These are phyloP conservation scores for Leistus spinibarbis DNA, from an alignment of 2,888 invertebrate species.

Conservation along the genomic window DNA sequence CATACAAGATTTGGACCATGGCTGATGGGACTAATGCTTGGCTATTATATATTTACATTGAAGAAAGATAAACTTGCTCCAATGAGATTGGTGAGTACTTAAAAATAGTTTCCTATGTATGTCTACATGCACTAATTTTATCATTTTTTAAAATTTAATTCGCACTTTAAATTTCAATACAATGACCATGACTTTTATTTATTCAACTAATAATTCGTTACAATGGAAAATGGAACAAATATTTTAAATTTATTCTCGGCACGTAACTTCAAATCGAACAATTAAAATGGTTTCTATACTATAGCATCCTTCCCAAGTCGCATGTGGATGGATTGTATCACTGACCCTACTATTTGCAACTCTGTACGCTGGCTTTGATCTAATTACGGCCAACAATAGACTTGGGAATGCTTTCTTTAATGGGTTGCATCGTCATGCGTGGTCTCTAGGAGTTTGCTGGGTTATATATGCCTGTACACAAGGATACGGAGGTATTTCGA, in stretches of 20 bases:
- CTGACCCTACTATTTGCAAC: neutral
- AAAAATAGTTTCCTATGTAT: too few species aligned
- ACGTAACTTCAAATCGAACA: too few species aligned
- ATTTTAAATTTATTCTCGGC: too few species aligned
- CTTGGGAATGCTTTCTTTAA: neutral
- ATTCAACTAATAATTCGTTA: too few species aligned
- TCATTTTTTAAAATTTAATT: too few species aligned
- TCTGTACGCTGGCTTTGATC: neutral
- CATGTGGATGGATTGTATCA: neutral
- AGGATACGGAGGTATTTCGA: constrained; percentile 40
- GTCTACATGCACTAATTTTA: too few species aligned
- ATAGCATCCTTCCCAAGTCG: constrained; percentile 1
- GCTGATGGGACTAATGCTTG: constrained; percentile 1
- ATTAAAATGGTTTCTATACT: neutral
- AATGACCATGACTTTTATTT: too few species aligned
- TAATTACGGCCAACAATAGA: neutral
- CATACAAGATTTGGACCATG: constrained; percentile 6
- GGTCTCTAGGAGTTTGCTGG: constrained; percentile 41
- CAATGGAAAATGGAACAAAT: too few species aligned
- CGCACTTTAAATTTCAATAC: too few species aligned
- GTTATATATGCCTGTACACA: constrained; percentile 40
- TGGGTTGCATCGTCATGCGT: constrained; percentile 24
- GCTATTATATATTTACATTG: neutral
- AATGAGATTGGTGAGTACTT: neutral
- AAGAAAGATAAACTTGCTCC: neutral